A percentile compares a stretch with the other conserved stretches of the same genome.
phyloP scores from a whole-genome alignment of 2,113 vertebrate species.

The Chaetorhynchus papuensis region DNA sequence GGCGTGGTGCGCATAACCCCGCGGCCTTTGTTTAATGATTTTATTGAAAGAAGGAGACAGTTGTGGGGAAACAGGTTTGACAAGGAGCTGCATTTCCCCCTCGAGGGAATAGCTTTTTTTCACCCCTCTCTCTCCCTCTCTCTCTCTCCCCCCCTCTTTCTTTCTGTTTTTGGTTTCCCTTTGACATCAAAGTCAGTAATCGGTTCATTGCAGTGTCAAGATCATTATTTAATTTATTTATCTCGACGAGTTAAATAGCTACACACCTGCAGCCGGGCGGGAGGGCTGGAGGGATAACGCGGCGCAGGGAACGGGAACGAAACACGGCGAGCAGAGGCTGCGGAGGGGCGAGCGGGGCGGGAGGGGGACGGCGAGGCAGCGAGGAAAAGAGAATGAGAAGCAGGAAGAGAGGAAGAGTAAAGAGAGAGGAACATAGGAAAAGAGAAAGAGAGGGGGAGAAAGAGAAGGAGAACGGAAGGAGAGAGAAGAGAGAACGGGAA shows the following conservation, averaged over 20 bases:
- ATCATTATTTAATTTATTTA: slow-evolving; percentile 69
- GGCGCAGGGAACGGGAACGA: neutral
- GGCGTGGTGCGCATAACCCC: slow-evolving; percentile 58
- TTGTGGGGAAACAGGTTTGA: slow-evolving; percentile 88
- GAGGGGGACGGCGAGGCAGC: too few species aligned
- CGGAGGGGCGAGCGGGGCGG: neutral
- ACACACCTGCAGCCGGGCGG: slow-evolving; percentile 34
- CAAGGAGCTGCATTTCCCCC: slow-evolving; percentile 71
- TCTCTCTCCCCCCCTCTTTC: neutral
- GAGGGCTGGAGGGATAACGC: neutral
- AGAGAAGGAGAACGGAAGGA: neutral
- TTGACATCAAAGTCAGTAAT: slow-evolving; percentile 82
- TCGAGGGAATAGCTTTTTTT: slow-evolving; percentile 66
- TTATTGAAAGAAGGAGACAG: slow-evolving; percentile 72
- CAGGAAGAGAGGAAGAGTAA: neutral
- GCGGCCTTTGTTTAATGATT: slow-evolving; percentile 73
- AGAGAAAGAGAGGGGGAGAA: too few species aligned
- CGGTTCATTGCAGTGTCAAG: slow-evolving; percentile 79
- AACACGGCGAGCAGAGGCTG: neutral
- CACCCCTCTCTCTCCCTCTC: neutral
- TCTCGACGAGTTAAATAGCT: slow-evolving; percentile 43
- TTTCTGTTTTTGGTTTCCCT: slow-evolving; percentile 61
- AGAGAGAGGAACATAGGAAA: neutral
- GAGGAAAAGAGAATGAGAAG: neutral
- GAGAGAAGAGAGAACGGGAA: neutral